These are phyloP conservation scores for Philypnodon macrostomus DNA, from an alignment of 2,797 vertebrate species.

Conservation along the genomic window DNA sequence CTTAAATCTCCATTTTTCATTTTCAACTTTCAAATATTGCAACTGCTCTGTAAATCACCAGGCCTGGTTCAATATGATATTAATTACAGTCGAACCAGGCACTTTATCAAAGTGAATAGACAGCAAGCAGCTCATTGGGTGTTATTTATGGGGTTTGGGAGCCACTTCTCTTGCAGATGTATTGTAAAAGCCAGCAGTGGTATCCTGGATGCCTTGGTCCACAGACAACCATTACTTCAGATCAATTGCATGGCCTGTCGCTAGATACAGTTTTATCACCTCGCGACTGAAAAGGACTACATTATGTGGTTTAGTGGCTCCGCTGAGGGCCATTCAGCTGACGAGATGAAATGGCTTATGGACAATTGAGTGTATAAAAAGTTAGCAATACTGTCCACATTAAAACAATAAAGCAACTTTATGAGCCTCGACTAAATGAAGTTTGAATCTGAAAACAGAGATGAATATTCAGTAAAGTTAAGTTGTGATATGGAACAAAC, in stretches of 20 bases:
- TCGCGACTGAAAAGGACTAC: slow-evolving; percentile 15
- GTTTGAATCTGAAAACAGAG: too few species aligned
- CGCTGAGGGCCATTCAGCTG: slow-evolving; percentile 5
- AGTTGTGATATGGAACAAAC: too few species aligned
- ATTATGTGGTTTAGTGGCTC: slow-evolving; percentile 20
- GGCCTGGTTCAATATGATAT: slow-evolving; percentile 26
- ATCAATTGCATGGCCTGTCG: slow-evolving; percentile 41
- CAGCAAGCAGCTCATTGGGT: slow-evolving; percentile 42
- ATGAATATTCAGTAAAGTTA: too few species aligned
- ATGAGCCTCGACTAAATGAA: too few species aligned
- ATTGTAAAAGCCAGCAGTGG: slow-evolving; percentile 35
- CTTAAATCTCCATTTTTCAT: too few species aligned
- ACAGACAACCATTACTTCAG: slow-evolving; percentile 46
- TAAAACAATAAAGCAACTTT: not conserved
- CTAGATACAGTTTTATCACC: slow-evolving; percentile 29
- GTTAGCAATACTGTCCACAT: slow-evolving; percentile 9
- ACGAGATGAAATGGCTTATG: slow-evolving; percentile 12
- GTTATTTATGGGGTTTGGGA: slow-evolving; percentile 59
- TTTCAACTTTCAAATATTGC: too few species aligned
- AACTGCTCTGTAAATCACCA: slow-evolving; percentile 24
- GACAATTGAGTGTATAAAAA: slow-evolving; percentile 27
- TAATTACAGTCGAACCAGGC: slow-evolving; percentile 39
- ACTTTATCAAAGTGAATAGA: slow-evolving; percentile 49
- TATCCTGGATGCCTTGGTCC: slow-evolving; percentile 18
- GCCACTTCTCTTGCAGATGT: slow-evolving; percentile 52